Conservation (phyloP, 1,140 invertebrate genomes). For the Aphelinus certus region DNA sequence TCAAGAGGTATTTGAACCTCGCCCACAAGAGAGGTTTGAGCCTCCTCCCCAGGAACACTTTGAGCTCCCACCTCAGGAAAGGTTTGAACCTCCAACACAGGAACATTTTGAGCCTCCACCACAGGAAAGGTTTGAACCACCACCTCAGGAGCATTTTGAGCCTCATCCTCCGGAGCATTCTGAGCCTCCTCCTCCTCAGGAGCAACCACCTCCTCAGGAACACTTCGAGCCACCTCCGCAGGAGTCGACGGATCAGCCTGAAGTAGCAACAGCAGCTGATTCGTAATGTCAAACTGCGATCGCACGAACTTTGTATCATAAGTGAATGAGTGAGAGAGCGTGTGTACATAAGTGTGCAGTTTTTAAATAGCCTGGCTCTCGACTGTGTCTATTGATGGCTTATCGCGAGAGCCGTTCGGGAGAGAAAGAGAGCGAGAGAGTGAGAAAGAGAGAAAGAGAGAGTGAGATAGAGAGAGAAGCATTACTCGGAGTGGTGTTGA, state of each 20-base stretch:
- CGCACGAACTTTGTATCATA: constrained; percentile 34
- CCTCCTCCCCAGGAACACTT: constrained; percentile 1
- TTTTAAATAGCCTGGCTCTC: background rate
- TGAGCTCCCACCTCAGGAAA: background rate
- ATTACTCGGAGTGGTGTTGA: no score
- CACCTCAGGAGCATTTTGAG: constrained; percentile 2
- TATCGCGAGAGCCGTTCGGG: constrained; percentile 6
- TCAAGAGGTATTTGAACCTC: constrained; percentile 6
- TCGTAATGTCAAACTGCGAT: constrained; percentile 33
- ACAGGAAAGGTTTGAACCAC: background rate
- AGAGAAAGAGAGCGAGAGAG: constrained; percentile 1
- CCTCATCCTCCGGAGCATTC: background rate
- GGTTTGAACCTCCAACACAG: background rate
- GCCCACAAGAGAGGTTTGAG: constrained; percentile 4
- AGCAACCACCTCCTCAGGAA: constrained; percentile 11
- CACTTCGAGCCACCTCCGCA: constrained; percentile 6
- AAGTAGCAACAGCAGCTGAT: constrained; percentile 2
- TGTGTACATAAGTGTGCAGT: constrained; percentile 31
- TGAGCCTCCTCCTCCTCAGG: background rate
- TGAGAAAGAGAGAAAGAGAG: background rate
- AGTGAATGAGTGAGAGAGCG: constrained; percentile 11
- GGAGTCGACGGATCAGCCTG: background rate
- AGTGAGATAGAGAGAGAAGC: background rate
- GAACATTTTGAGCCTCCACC: background rate
- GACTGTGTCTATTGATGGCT: constrained; percentile 22